A percentile compares a stretch with the other conserved stretches of the same genome.
phyloP scores from a whole-genome alignment of 2,113 vertebrate genomes.

The Catharus fuscescens region DNA sequence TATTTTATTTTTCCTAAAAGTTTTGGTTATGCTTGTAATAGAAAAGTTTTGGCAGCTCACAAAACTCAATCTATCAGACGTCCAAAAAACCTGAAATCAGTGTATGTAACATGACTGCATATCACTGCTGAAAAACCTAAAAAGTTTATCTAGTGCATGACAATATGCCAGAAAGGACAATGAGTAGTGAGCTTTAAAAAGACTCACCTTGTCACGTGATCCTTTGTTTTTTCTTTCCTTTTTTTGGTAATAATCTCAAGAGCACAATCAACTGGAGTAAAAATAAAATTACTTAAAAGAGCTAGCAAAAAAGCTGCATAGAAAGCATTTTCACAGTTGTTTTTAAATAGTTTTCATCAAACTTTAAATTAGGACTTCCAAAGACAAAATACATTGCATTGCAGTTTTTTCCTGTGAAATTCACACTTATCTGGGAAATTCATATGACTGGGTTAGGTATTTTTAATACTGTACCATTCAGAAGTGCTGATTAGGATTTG shows the following conservation, averaged over 20 bases:
- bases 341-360: not conserved
- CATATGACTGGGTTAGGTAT: not conserved
- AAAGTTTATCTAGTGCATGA: not conserved
- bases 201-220: not conserved
- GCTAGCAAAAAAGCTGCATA: conserved; percentile 31
- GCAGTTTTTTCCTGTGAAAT: conserved; percentile 19
- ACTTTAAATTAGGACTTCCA: conserved; percentile 1
- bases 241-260: not conserved
- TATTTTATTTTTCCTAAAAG: conserved; percentile 2
- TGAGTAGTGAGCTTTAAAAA: not conserved
- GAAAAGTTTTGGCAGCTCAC: conserved; percentile 55
- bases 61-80: not conserved
- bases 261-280: conserved; percentile 7
- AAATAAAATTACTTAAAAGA: conserved; percentile 4
- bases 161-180: not conserved
- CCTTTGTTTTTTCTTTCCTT: not conserved
- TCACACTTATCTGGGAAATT: conserved; percentile 18
- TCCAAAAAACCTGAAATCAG: conserved; percentile 3
- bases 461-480: conserved; percentile 57
- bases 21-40: conserved; percentile 11
- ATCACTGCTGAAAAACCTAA: not conserved
- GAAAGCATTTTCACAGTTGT: conserved; percentile 51
- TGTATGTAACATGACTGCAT: not conserved
- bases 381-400: conserved; percentile 28
- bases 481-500: not conserved